A percentile compares a stretch with the other conserved stretches of the same genome.
Evolutionary conservation across 2,888 invertebrate genomes (phyloP).

Genomic region (Platycnemis pennipes): DNA sequence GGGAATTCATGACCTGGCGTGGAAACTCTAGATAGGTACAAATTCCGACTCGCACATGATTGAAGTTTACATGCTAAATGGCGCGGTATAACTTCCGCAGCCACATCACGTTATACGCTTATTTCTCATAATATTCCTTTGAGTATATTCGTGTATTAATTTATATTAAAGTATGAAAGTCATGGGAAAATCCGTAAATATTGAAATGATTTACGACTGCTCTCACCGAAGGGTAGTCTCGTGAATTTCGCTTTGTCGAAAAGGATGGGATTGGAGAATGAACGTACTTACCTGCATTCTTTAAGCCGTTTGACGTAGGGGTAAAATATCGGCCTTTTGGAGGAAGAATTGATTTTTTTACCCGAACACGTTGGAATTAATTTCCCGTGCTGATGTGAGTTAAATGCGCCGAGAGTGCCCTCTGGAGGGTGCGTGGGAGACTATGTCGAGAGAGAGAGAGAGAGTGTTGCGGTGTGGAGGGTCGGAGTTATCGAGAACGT

Average conservation of each 20-base stretch:
- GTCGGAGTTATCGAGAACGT: constrained; percentile 40
- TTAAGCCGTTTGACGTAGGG: background rate
- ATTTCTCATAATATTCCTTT: too few relatives aligned
- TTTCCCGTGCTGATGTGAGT: constrained; percentile 19
- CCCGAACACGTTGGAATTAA: constrained; percentile 26
- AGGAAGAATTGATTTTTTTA: constrained; percentile 22
- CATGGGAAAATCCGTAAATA: too few relatives aligned
- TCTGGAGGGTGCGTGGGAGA: background rate
- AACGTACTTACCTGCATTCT: background rate
- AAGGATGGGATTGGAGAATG: background rate
- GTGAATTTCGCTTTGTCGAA: background rate
- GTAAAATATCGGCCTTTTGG: background rate
- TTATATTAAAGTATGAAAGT: too few relatives aligned
- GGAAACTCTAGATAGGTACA: too few relatives aligned
- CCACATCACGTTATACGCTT: too few relatives aligned
- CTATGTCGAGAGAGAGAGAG: background rate
- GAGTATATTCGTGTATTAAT: too few relatives aligned
- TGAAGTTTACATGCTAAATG: too few relatives aligned
- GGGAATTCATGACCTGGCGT: too few relatives aligned
- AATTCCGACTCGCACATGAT: too few relatives aligned
- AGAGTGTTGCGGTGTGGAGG: background rate
- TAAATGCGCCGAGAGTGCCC: background rate
- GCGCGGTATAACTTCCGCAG: too few relatives aligned
- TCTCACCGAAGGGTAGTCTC: background rate
- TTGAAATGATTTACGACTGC: too few relatives aligned